Evolutionary conservation across 2,888 invertebrate species (phyloP).

Genomic region (Drosophila hamatofila): DNA sequence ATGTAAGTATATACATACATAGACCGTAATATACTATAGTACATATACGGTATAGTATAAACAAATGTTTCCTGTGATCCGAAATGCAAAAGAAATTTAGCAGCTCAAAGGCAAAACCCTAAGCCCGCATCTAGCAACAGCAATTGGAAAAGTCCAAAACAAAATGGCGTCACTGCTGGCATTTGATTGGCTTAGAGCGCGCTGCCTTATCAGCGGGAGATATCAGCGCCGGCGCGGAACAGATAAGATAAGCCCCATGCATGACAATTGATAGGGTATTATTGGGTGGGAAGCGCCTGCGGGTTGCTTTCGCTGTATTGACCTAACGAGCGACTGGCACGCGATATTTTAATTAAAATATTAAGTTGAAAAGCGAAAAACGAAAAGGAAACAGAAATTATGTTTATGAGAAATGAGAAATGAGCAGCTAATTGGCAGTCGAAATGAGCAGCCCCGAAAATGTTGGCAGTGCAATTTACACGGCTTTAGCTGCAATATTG

Average conservation of each 20-base stretch:
- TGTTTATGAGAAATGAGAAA: slow-evolving; percentile 11
- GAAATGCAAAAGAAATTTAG: not conserved
- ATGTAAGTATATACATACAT: slow-evolving; percentile 3
- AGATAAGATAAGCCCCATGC: slow-evolving; percentile 67
- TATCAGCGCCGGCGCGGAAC: slow-evolving; percentile 63
- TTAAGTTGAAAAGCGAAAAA: slow-evolving; percentile 21
- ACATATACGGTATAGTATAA: not conserved
- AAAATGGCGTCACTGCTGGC: slow-evolving; percentile 69
- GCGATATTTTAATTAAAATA: slow-evolving; percentile 77
- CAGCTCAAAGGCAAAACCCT: slow-evolving; percentile 6
- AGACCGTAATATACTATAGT: too few species aligned
- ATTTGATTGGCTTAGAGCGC: slow-evolving; percentile 59
- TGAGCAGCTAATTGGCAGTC: slow-evolving; percentile 52
- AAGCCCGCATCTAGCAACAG: slow-evolving; percentile 26
- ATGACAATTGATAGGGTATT: slow-evolving; percentile 11
- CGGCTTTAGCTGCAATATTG: slow-evolving; percentile 1
- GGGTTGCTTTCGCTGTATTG: not conserved
- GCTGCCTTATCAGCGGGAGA: slow-evolving; percentile 58
- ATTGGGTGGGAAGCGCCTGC: not conserved
- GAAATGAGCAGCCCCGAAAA: slow-evolving; percentile 32
- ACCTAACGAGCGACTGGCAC: slow-evolving; percentile 46
- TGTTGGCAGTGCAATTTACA: slow-evolving; percentile 26
- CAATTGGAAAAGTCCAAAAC: slow-evolving; percentile 39
- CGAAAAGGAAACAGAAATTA: slow-evolving; percentile 9
- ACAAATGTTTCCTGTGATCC: not conserved